These are phyloP conservation scores for Perizoma flavofasciatum DNA, from an alignment of 2,888 invertebrate species.

Conservation along the genomic window DNA sequence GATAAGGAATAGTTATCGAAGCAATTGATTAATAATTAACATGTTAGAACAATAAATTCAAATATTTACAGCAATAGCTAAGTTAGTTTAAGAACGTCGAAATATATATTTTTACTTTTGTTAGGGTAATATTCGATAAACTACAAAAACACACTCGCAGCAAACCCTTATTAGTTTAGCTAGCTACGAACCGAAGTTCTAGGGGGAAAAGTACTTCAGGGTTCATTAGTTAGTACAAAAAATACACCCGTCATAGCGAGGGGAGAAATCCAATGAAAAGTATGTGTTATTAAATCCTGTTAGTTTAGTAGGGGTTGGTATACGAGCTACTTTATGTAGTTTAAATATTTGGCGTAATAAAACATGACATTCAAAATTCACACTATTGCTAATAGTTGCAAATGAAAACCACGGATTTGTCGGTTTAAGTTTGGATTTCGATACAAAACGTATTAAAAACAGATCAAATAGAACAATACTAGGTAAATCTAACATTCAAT, in stretches of 20 bases:
- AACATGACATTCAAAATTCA: no score
- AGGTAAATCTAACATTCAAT: no score
- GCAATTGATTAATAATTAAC: constrained; percentile 9
- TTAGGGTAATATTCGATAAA: no score
- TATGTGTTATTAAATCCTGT: constrained; percentile 41
- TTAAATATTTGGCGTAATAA: no score
- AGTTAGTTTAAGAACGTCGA: no score
- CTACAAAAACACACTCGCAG: background rate
- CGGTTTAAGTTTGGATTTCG: no score
- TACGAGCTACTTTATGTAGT: constrained; percentile 27
- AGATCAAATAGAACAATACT: no score
- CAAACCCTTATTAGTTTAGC: background rate
- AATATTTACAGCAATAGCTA: no score
- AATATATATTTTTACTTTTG: no score
- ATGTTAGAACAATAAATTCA: constrained; percentile 1
- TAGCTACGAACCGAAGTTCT: constrained; percentile 10
- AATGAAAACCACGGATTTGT: no score
- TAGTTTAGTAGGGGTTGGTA: constrained; percentile 21
- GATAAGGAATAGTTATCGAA: background rate
- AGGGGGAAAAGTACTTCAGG: constrained; percentile 15
- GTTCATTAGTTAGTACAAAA: constrained; percentile 34
- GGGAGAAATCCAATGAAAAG: constrained; percentile 37
- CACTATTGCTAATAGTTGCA: no score
- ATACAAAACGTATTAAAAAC: no score
- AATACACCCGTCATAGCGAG: constrained; percentile 27